These are phyloP conservation scores for Mugil cephalus DNA, from an alignment of 2,113 vertebrate species.

Conservation along the genomic window DNA sequence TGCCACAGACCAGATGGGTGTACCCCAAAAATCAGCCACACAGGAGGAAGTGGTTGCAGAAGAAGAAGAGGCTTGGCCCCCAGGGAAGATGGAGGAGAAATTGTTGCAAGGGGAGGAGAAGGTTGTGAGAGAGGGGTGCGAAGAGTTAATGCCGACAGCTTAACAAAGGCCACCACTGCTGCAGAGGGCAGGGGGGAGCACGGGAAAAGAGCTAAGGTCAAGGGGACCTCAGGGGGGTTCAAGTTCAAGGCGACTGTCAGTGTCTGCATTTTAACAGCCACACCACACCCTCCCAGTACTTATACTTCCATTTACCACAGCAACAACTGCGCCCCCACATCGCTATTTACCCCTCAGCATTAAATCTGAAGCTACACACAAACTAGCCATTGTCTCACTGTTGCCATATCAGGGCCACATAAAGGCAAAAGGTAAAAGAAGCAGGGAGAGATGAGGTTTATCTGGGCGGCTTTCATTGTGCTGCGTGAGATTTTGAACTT, in stretches of 20 bases:
- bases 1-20: constrained; percentile 71
- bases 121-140: constrained; percentile 49
- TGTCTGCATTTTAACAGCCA: constrained; percentile 76
- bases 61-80: constrained; percentile 42
- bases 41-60: constrained; percentile 51
- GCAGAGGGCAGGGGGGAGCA: constrained; percentile 72
- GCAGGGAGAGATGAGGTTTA: constrained; percentile 3
- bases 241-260: constrained; percentile 86
- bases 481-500: constrained; percentile 30
- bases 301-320: constrained; percentile 31
- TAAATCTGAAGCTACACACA: constrained; percentile 46
- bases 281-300: constrained; percentile 40
- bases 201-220: constrained; percentile 83
- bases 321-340: constrained; percentile 15
- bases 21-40: constrained; percentile 60
- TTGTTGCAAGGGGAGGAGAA: constrained; percentile 47
- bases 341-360: constrained; percentile 30
- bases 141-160: constrained; percentile 84
- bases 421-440: constrained; percentile 32
- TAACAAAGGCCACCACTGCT: constrained; percentile 78
- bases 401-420: constrained; percentile 5
- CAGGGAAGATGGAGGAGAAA: constrained; percentile 47
- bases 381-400: constrained; percentile 40
- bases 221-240: constrained; percentile 80
- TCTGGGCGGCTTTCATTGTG: constrained; percentile 30